Evolutionary conservation across 2,113 vertebrate genomes (phyloP).

Genomic region (Neodon shergylaensis): DNA sequence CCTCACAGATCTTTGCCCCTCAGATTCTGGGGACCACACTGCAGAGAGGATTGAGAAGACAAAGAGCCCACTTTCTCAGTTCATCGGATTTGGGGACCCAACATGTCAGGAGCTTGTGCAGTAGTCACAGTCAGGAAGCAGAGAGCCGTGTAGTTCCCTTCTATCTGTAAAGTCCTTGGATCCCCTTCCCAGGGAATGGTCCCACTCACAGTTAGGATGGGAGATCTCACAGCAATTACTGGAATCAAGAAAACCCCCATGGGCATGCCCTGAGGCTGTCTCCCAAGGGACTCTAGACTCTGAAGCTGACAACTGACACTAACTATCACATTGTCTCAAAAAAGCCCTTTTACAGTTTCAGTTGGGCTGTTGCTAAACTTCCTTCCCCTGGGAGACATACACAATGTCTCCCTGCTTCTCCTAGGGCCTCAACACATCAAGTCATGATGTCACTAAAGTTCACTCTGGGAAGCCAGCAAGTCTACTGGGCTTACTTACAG

Average conservation of each 20-base stretch:
- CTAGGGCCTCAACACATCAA: background rate
- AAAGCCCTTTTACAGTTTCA: background rate
- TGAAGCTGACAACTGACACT: background rate
- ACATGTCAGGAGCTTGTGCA: background rate
- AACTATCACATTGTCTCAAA: accelerated
- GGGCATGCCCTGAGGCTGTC: background rate
- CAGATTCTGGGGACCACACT: background rate
- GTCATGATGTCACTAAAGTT: background rate
- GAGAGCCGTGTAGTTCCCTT: background rate
- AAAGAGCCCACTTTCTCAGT: no score
- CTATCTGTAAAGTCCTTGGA: background rate
- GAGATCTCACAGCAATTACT: background rate
- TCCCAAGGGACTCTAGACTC: background rate
- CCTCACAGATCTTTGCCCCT: background rate
- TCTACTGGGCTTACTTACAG: no score
- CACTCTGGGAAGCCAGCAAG: background rate
- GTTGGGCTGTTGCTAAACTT: background rate
- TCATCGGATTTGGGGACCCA: no score
- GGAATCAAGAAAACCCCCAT: background rate
- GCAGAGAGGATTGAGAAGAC: background rate
- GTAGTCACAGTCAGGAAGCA: background rate
- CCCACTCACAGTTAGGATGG: background rate
- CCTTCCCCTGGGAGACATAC: background rate
- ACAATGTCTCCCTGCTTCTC: background rate
- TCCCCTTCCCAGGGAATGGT: background rate